These are phyloP conservation scores for Chamaetylas fuelleborni DNA, from an alignment of 2,113 vertebrate genomes.

Conservation along the genomic window DNA sequence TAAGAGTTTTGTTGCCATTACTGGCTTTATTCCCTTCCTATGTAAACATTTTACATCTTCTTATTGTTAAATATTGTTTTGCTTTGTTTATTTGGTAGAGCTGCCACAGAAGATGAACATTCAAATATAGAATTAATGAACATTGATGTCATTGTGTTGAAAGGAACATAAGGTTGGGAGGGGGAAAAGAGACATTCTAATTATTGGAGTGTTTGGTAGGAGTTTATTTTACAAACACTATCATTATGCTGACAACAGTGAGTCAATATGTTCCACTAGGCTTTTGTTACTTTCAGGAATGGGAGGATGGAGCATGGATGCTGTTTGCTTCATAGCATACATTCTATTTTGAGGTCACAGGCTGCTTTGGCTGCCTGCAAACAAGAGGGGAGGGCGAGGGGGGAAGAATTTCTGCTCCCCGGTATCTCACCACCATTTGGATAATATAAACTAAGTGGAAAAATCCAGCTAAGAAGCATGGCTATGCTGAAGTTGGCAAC, in stretches of 20 bases:
- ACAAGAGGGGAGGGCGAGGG: accelerated
- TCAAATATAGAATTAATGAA: constrained; percentile 57
- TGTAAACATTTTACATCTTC: constrained; percentile 32
- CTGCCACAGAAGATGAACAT: constrained; percentile 1
- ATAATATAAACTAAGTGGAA: accelerated
- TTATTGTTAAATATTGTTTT: constrained; percentile 52
- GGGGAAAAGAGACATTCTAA: constrained; percentile 18
- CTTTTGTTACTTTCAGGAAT: constrained; percentile 53
- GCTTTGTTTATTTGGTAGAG: not conserved
- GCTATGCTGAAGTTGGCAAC: accelerated
- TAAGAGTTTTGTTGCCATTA: not conserved
- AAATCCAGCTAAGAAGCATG: accelerated
- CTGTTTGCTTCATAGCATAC: not conserved
- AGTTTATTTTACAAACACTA: constrained; percentile 49
- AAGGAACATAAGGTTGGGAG: constrained; percentile 57
- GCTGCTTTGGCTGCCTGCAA: not conserved
- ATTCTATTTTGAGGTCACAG: not conserved
- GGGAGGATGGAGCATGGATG: not conserved
- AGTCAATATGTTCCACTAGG: constrained; percentile 5
- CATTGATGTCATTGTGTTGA: constrained; percentile 35
- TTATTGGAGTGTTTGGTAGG: constrained; percentile 37
- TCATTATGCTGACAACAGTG: constrained; percentile 62
- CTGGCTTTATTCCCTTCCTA: not conserved
- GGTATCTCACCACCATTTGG: not conserved
- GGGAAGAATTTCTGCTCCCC: not conserved